phyloP scores from a whole-genome alignment of 2,797 vertebrate species.

The Rhinophrynus dorsalis region DNA sequence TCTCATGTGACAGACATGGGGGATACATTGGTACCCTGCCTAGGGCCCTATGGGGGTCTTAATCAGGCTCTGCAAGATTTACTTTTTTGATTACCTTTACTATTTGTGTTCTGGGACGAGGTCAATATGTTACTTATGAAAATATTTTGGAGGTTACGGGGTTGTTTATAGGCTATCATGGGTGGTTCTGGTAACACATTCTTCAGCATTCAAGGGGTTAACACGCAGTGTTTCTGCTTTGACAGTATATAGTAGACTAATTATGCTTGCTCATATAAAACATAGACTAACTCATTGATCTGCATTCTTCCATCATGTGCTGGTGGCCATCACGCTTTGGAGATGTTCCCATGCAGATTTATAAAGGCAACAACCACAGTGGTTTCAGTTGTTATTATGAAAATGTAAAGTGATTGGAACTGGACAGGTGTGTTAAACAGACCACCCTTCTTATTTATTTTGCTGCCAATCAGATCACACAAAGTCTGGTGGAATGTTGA shows the following conservation, averaged over 20 bases:
- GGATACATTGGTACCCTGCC: too few relatives aligned
- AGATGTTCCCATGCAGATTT: conserved; percentile 57
- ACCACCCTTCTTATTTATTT: conserved; percentile 67
- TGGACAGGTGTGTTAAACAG: conserved; percentile 62
- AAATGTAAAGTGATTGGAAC: conserved; percentile 60
- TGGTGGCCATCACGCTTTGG: conserved; percentile 63
- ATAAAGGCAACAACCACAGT: conserved; percentile 57
- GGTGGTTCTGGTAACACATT: not conserved
- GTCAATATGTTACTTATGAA: not conserved
- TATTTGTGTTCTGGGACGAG: not conserved
- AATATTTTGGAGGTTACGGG: not conserved
- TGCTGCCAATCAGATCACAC: conserved; percentile 59
- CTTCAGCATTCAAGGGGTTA: too few relatives aligned
- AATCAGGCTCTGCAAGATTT: too few relatives aligned
- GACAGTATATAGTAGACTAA: conserved; percentile 20
- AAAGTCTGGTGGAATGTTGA: conserved; percentile 50
- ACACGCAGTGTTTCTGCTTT: too few relatives aligned
- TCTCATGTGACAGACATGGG: too few relatives aligned
- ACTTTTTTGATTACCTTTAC: too few relatives aligned
- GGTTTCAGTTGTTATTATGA: conserved; percentile 61
- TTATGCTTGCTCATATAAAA: conserved; percentile 52
- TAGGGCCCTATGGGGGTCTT: too few relatives aligned
- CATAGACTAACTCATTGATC: conserved; percentile 51
- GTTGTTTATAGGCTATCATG: not conserved
- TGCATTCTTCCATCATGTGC: conserved; percentile 55